Percentiles rank a stretch among this genome's conserved stretches.
These are phyloP conservation scores for Clepsis dumicolana DNA, from an alignment of 2,888 invertebrate genomes.

Conservation along the genomic window DNA sequence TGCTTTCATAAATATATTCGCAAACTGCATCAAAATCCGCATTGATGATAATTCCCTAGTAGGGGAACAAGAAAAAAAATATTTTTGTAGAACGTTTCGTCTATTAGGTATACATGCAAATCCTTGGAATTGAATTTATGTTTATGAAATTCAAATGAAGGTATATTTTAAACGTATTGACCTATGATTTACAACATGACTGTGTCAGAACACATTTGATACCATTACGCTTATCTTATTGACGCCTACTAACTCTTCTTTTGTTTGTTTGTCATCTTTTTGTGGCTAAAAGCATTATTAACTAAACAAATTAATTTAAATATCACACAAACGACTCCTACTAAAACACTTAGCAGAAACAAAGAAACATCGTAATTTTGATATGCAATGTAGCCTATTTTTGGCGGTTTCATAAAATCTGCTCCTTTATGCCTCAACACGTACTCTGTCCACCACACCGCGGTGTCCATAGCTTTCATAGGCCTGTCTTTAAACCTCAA, in stretches of 20 bases:
- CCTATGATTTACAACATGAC: too few species aligned
- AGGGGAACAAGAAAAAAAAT: too few species aligned
- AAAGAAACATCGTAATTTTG: slow-evolving; percentile 79
- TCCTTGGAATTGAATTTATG: too few species aligned
- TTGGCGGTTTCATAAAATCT: slow-evolving; percentile 49
- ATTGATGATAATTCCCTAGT: too few species aligned
- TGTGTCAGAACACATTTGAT: too few species aligned
- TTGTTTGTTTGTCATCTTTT: not conserved
- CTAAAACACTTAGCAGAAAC: slow-evolving; percentile 60
- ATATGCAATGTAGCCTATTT: slow-evolving; percentile 71
- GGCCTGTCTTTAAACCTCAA: slow-evolving; percentile 50
- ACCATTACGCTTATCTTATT: not conserved
- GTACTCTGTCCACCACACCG: slow-evolving; percentile 52
- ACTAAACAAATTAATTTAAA: slow-evolving; percentile 17
- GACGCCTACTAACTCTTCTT: not conserved
- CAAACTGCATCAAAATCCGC: too few species aligned
- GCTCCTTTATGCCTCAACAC: slow-evolving; percentile 52
- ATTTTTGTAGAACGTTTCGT: too few species aligned
- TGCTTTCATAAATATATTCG: too few species aligned
- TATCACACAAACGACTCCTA: slow-evolving; percentile 31
- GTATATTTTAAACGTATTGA: too few species aligned
- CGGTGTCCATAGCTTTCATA: slow-evolving; percentile 48
- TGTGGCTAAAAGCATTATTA: slow-evolving; percentile 1
- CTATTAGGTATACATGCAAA: too few species aligned
- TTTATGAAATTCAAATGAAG: too few species aligned